phyloP scores from a whole-genome alignment of 2,888 invertebrate genomes.

The Diadromus collaris region DNA sequence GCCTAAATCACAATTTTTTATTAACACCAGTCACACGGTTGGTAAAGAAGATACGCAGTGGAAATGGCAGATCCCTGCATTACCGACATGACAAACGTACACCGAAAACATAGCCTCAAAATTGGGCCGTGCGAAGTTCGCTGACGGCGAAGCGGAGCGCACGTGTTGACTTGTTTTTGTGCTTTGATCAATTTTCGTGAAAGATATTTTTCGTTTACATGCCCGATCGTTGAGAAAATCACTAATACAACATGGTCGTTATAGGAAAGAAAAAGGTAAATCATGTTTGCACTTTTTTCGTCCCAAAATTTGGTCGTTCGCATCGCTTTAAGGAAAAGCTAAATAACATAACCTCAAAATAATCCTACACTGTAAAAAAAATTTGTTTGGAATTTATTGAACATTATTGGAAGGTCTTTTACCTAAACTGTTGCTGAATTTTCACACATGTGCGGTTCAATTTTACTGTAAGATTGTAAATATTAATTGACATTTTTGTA shows the following conservation, averaged over 20 bases:
- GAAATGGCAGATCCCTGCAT: not conserved
- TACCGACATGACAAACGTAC: not conserved
- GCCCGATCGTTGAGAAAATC: not conserved
- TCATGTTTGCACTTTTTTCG: not conserved
- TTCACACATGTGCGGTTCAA: too few species aligned
- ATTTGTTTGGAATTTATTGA: too few species aligned
- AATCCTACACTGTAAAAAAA: too few species aligned
- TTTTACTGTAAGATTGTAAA: too few species aligned
- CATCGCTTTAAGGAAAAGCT: not conserved
- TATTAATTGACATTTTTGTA: too few species aligned
- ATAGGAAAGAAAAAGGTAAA: constrained; percentile 78
- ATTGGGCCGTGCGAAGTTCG: not conserved
- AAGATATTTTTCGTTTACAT: not conserved
- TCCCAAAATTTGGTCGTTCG: not conserved
- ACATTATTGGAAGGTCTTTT: too few species aligned
- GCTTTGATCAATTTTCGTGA: not conserved
- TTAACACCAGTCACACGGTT: too few species aligned
- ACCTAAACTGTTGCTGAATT: too few species aligned
- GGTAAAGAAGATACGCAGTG: too few species aligned
- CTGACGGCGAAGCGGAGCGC: not conserved
- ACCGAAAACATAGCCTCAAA: not conserved
- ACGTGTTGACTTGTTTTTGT: constrained; percentile 16
- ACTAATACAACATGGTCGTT: constrained; percentile 73
- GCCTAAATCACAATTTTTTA: too few species aligned
- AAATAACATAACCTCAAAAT: too few species aligned